Base-by-base conservation (phyloP, 2,113 vertebrate species). In the Gorsachius goisagi region DNA sequence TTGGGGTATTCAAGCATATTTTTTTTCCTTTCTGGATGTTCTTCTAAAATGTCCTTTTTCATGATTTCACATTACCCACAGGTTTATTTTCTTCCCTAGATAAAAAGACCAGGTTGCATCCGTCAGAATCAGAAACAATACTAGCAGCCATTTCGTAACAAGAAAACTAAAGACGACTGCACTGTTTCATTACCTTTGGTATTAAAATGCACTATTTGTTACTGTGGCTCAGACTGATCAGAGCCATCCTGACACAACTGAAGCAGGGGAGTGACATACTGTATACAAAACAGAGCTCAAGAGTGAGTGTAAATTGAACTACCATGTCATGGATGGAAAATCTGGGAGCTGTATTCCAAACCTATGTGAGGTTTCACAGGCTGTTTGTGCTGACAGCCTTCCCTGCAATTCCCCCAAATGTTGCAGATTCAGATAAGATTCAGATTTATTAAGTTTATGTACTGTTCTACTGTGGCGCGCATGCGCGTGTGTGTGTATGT, bases 391-490 rank as follows among this genome's bases (percentile, higher is more conserved):
- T 90, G 96, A 95, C 94, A 96, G 84, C 83, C 77, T 92, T 96
- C 85, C 60, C 85, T 60, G 59, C 62, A 91, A 95, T 97, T 94
- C 96, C 63, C 92, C 74, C 71, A 62, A 85, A 96, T 88, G 76
- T 67, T 96, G 95, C 87, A 95, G 95, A 96, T 93, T 95, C 88
- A 90, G 97, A 97, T 98, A 98, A 98, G 97, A 96, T 92, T 96
- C 86, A 97, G 95, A 95, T 98, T 98, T 98, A 97, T 95, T 85
- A 92, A 95, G 93, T 76, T 96, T 97, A 96, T 95, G 94, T 84
- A 88, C 92, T 87, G 77, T 88, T 97, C 84, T 90, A 69, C 88
- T 87, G 72, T 47, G 32, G 32, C 6, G 12, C 37, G 60, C 39
- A 41, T 55, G 28, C 9, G 5, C 9, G 9, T 49, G 53, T 63